phyloP scores from a whole-genome alignment of 2,888 invertebrate genomes.

The Leucophenga maculata region DNA sequence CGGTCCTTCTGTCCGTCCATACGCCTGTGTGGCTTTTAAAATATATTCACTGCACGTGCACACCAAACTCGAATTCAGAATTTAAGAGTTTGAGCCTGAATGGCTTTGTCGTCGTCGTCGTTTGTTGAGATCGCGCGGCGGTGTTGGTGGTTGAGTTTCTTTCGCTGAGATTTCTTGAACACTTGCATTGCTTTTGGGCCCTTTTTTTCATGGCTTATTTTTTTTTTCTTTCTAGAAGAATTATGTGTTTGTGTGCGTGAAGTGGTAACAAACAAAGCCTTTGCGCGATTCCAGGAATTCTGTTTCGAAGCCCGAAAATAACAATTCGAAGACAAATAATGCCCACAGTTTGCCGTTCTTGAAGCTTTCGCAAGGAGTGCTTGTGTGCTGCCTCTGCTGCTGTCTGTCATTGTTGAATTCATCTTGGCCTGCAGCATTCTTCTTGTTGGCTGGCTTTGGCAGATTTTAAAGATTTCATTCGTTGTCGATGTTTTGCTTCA shows the following conservation, averaged over 20 bases:
- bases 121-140: too few relatives aligned
- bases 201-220: constrained; percentile 38
- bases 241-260: neutral
- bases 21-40: constrained; percentile 10
- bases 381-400: too few relatives aligned
- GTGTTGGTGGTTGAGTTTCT: constrained; percentile 25
- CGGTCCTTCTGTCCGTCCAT: neutral
- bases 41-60: constrained; percentile 24
- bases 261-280: neutral
- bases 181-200: constrained; percentile 58
- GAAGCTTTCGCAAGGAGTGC: too few relatives aligned
- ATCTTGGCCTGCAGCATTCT: neutral
- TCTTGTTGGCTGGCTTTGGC: neutral
- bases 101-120: neutral
- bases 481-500: neutral
- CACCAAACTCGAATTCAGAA: constrained; percentile 5
- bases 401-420: neutral
- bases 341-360: neutral
- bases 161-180: constrained; percentile 59
- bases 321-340: constrained; percentile 28
- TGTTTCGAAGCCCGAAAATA: constrained; percentile 3
- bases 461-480: neutral
- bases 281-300: constrained; percentile 18
- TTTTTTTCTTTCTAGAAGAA: neutral
- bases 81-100: too few relatives aligned